Conservation (phyloP, 30 jellyfish, hydroid and myxozoan genomes). For the Turritopsis dohrnii region DNA sequence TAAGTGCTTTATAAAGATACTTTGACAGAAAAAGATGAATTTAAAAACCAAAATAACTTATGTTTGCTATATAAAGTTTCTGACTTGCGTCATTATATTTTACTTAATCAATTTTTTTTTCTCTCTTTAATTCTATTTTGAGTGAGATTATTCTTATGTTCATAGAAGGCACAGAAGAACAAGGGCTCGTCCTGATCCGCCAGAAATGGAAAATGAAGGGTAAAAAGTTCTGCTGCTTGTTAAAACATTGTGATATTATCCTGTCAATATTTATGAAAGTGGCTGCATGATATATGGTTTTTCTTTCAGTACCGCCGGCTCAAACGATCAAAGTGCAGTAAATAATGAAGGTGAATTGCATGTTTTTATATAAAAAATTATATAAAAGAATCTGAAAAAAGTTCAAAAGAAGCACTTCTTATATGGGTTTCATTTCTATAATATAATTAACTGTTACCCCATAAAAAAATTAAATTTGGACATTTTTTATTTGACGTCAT, state of each 20-base stretch:
- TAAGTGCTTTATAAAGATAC: background rate
- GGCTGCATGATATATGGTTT: too few species aligned
- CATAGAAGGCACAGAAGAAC: background rate
- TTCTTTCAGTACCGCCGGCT: background rate
- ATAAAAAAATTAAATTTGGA: too few species aligned
- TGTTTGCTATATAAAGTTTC: background rate
- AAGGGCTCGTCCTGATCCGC: background rate
- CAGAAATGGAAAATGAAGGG: background rate
- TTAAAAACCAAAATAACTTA: too few species aligned
- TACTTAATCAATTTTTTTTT: background rate
- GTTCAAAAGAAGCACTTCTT: too few species aligned
- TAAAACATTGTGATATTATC: background rate
- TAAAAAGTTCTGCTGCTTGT: background rate
- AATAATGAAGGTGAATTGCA: constrained; percentile 5
- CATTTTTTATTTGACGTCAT: too few species aligned
- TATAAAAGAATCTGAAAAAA: too few species aligned
- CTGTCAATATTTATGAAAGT: background rate
- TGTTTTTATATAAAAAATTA: background rate
- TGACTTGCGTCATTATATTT: background rate
- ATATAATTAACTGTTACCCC: too few species aligned
- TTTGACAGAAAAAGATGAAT: background rate
- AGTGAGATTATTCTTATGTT: background rate
- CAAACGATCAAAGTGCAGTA: background rate
- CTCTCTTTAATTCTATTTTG: background rate
- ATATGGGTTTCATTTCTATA: too few species aligned